These are phyloP conservation scores for Watsonalla cultraria DNA, from an alignment of 2,888 invertebrate genomes.

Conservation along the genomic window DNA sequence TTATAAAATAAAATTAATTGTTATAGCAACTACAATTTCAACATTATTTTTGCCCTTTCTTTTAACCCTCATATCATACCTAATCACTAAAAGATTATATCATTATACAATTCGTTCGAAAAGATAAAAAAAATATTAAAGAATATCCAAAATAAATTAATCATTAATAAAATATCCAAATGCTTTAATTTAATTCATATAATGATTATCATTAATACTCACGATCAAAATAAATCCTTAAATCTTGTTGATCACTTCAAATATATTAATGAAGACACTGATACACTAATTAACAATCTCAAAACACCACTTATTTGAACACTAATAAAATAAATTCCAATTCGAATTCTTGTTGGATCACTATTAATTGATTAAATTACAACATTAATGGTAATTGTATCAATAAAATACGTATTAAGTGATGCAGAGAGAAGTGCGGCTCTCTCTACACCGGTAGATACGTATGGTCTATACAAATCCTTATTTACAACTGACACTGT, in stretches of 20 bases:
- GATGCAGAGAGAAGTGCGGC: constrained; percentile 49
- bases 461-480: constrained; percentile 77
- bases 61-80: too few species aligned
- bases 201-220: constrained; percentile 37
- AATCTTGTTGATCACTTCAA: constrained; percentile 45
- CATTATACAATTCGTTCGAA: neutral
- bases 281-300: constrained; percentile 58
- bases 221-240: constrained; percentile 57
- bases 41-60: too few species aligned
- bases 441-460: constrained; percentile 59
- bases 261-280: constrained; percentile 51
- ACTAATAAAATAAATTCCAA: constrained; percentile 47
- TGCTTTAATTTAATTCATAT: neutral
- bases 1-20: too few species aligned
- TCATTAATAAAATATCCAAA: too few species aligned
- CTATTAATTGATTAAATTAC: constrained; percentile 33
- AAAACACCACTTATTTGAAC: constrained; percentile 48
- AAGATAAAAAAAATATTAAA: too few species aligned
- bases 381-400: constrained; percentile 29
- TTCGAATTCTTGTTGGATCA: constrained; percentile 63
- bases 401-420: constrained; percentile 40
- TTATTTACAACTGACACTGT: constrained; percentile 78
- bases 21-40: too few species aligned
- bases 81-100: too few species aligned
- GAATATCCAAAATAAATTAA: too few species aligned